Evolutionary conservation across 2,113 vertebrate genomes (phyloP), one percentile per base, ranked within the genome.

Genomic region (Crotalus horridus): DNA sequence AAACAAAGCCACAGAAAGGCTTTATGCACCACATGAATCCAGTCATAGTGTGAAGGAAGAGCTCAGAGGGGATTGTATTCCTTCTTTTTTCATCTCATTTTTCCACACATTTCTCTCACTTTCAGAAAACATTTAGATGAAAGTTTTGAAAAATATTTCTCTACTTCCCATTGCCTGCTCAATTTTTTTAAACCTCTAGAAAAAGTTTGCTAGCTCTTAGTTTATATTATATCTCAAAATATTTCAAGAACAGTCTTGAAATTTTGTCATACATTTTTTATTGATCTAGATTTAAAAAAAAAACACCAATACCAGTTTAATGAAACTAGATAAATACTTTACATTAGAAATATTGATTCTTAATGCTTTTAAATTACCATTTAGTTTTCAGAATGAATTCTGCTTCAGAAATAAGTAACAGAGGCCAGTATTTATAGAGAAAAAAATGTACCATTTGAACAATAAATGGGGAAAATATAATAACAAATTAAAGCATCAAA

Each of bases 331-430:
- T 91, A 90, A 26, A 92, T 39, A 74, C 85, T 43, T 94, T 95
- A 43, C 92, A 91, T 55, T 53, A 94, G 93, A n/a, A 85, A 87
- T 90, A 39, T 0, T 88, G 85, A 56, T 92, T 93, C 86, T 81
- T 95, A 88, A 59, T 95, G 85, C 94, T 96, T 91, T 17, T 81
- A 21, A 92, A 93, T 59, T 95, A 93, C 48, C 46, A 46, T 91
- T 89, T 92, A 33, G 9, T 46, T 92, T 81, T 20, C n/a, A 69
- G 69, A 93, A 94, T 93, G 89, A 93, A 93, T 91, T 54, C 2
- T 93, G 56, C 55, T 53, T 12, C 54, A 89, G 81, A 92, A 92
- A 93, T 90, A 74, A 87, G 85, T 90, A 85, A 54, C 54, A 55
- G 55, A 12, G 6, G 89, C 29, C n/a, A 95, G 39, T 51, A 23